phyloP scores from a whole-genome alignment of 2,797 vertebrate species.

The Benthosema pterotum region DNA sequence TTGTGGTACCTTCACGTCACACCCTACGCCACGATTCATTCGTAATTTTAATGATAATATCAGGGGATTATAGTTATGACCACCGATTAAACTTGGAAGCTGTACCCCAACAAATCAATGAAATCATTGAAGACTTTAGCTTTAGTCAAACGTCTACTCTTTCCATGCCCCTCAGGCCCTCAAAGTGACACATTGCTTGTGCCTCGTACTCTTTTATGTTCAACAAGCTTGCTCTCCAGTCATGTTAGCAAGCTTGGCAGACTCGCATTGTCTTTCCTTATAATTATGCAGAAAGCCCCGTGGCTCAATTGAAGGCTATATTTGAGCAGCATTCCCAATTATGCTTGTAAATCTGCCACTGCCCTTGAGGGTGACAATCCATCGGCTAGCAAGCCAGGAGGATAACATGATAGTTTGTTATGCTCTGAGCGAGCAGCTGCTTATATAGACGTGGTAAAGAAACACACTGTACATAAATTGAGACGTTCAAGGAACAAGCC shows the following conservation, averaged over 20 bases:
- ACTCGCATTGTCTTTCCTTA: slow-evolving; percentile 8
- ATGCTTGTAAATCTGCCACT: slow-evolving; percentile 21
- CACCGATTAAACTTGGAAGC: background rate
- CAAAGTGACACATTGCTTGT: slow-evolving; percentile 22
- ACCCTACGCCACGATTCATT: too few species aligned
- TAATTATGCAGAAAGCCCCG: slow-evolving; percentile 26
- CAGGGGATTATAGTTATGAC: slow-evolving; percentile 26
- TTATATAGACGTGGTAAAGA: slow-evolving; percentile 7
- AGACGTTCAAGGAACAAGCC: slow-evolving; percentile 1
- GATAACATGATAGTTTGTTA: background rate
- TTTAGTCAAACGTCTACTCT: slow-evolving; percentile 3
- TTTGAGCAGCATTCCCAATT: slow-evolving; percentile 8
- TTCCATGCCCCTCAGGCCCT: background rate
- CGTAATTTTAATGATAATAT: too few species aligned
- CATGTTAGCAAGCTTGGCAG: slow-evolving; percentile 9
- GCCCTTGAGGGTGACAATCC: slow-evolving; percentile 12
- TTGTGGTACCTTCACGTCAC: background rate
- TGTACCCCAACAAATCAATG: background rate
- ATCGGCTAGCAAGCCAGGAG: background rate
- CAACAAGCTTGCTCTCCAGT: background rate
- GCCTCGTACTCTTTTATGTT: slow-evolving; percentile 24
- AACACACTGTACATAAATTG: background rate
- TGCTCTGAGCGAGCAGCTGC: background rate
- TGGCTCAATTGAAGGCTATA: slow-evolving; percentile 20
- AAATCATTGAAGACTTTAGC: background rate